Evolutionary conservation across 2,888 invertebrate genomes (phyloP).

Genomic region (Hoplodrina ambigua): DNA sequence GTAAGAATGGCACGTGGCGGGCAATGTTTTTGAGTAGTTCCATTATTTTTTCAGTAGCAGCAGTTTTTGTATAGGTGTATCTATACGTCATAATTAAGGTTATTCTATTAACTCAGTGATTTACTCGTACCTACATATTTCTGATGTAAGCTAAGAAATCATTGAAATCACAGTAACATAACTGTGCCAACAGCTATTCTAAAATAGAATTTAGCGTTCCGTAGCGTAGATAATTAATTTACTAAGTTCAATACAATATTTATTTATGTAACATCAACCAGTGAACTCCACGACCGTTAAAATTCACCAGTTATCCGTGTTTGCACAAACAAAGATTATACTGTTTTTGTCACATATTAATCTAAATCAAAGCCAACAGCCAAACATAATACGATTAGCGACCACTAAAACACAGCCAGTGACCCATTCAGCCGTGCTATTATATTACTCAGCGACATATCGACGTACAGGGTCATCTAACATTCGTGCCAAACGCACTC

Average conservation of each 20-base stretch:
- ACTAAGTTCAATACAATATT: too few relatives aligned
- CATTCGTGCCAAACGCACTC: constrained; percentile 77
- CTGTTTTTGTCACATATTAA: constrained; percentile 55
- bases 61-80: too few relatives aligned
- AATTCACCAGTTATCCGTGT: constrained; percentile 2
- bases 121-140: too few relatives aligned
- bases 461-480: constrained; percentile 71
- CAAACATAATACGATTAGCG: constrained; percentile 55
- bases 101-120: too few relatives aligned
- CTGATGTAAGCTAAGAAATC: not conserved
- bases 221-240: too few relatives aligned
- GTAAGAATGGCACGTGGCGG: not conserved
- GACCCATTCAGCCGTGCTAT: constrained; percentile 54
- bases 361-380: constrained; percentile 48
- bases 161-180: not conserved
- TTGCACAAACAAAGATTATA: constrained; percentile 36
- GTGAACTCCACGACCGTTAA: not conserved
- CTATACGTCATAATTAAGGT: too few relatives aligned
- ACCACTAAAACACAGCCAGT: constrained; percentile 56
- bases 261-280: not conserved
- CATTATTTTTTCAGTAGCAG: too few relatives aligned
- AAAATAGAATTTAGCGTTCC: too few relatives aligned
- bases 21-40: too few relatives aligned
- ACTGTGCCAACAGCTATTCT: too few relatives aligned
- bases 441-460: constrained; percentile 55